These are phyloP conservation scores for Stenchaetothrips biformis DNA, from an alignment of 2,888 invertebrate genomes.

Conservation along the genomic window DNA sequence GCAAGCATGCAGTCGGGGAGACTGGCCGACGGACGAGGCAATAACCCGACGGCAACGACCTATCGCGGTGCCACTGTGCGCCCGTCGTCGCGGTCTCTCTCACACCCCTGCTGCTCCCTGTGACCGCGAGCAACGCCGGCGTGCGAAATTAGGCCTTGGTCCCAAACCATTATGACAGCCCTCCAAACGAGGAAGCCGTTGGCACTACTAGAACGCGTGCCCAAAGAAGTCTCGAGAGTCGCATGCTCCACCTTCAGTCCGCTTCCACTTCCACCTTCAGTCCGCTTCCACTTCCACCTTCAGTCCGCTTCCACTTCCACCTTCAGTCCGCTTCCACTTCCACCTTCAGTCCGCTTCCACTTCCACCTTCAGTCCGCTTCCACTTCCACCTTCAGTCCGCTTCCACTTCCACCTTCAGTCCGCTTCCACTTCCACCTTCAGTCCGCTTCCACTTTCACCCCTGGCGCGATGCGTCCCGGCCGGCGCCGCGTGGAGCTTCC, in stretches of 20 bases:
- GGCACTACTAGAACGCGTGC: too few species aligned
- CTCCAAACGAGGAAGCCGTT: not conserved
- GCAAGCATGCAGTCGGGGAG: not conserved
- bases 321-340: not conserved
- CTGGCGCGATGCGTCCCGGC: not conserved
- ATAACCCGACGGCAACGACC: too few species aligned
- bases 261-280: too few species aligned
- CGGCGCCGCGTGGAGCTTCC: not conserved
- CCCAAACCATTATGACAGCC: too few species aligned
- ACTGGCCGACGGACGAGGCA: too few species aligned
- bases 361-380: not conserved
- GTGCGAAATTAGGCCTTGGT: too few species aligned
- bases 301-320: not conserved
- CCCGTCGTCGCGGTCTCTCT: not conserved
- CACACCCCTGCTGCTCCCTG: not conserved
- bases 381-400: not conserved
- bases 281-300: not conserved
- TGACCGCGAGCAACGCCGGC: too few species aligned
- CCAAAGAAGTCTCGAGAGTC: too few species aligned
- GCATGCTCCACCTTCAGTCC: too few species aligned
- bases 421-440: not conserved
- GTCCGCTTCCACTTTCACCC: not conserved
- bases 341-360: not conserved
- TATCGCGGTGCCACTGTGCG: not conserved
- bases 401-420: not conserved